phyloP scores from a whole-genome alignment of 1,140 invertebrate genomes.

The Plodia interpunctella region DNA sequence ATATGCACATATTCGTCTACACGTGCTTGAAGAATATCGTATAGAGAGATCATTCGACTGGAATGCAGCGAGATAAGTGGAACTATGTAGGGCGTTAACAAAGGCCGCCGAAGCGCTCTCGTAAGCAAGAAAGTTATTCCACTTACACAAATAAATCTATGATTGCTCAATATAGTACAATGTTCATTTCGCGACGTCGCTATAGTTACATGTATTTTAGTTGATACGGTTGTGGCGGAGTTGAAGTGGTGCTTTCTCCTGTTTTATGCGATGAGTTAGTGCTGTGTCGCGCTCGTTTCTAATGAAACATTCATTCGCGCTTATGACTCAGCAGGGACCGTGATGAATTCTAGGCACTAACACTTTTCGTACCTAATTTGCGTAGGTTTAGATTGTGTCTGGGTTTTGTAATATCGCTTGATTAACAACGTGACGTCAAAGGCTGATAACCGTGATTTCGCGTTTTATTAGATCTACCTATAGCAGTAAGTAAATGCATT shows the following conservation, averaged over 20 bases:
- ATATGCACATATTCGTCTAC: neutral
- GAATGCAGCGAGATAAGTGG: conserved; percentile 54
- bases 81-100: conserved; percentile 50
- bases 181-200: conserved; percentile 22
- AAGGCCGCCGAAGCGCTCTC: conserved; percentile 49
- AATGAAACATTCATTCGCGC: conserved; percentile 25
- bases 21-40: conserved; percentile 34
- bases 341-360: conserved; percentile 10
- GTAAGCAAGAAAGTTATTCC: conserved; percentile 49
- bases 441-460: neutral
- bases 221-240: conserved; percentile 21
- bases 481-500: conserved; percentile 35
- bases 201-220: conserved; percentile 16
- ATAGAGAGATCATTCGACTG: conserved; percentile 52
- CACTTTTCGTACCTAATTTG: conserved; percentile 17
- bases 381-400: conserved; percentile 10
- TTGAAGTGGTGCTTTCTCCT: conserved; percentile 16
- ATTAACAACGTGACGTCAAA: conserved; percentile 1
- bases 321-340: conserved; percentile 8
- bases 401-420: neutral
- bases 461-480: conserved; percentile 19
- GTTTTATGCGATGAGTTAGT: conserved; percentile 17
- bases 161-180: conserved; percentile 24
- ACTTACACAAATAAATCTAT: conserved; percentile 38
- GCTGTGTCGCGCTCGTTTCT: conserved; percentile 9